Base-by-base conservation (phyloP, 2,888 invertebrate genomes). In the Tipula helvola region DNA sequence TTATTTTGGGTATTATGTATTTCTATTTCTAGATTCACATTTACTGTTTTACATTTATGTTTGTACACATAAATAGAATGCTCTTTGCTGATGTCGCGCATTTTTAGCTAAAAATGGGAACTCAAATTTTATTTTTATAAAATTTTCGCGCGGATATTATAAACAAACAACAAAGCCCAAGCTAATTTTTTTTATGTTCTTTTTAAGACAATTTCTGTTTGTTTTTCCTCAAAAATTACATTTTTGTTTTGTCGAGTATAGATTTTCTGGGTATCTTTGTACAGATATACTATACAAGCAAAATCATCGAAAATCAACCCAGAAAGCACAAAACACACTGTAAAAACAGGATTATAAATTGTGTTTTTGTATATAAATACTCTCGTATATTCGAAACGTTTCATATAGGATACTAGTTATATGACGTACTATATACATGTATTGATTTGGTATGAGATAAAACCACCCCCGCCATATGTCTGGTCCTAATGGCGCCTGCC, bases 401-500 rank as follows among this genome's bases (percentile, higher is more conserved):
- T 28, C 52, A 57, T 8, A 57, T 16, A 57, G 52, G 52, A 57
- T 16, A 57, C 16, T 5, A 57, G 16, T 39, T 39, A 7, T 57
- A 5, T 57, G 44, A 44, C 8, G 44, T 44, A 16, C 52, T 57
- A 71, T 18, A 8, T 16, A 52, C 4, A 71, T 71, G 28, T 71
- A 71, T 71, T 28, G 71, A 71, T 71, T 71, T 28, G 71, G 71
- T 71, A 28, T 71, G 71, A 71, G 71, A 71, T 71, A 88, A 88
- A 89, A 87, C 87, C 87, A 88, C 87, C 87, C 87, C 87, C 87
- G 86, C 87, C 85, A 87, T 44, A 39, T 88, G 89, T 89, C 89
- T 89, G 89, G 89, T 88, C 89, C 87, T 88, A 87, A 88, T 88
- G 89, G 89, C 89, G 89, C 89, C 89, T 88, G 85, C 85, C 85